These are phyloP conservation scores for Dolichotis patagonum DNA, from an alignment of 2,113 vertebrate genomes.

Conservation along the genomic window DNA sequence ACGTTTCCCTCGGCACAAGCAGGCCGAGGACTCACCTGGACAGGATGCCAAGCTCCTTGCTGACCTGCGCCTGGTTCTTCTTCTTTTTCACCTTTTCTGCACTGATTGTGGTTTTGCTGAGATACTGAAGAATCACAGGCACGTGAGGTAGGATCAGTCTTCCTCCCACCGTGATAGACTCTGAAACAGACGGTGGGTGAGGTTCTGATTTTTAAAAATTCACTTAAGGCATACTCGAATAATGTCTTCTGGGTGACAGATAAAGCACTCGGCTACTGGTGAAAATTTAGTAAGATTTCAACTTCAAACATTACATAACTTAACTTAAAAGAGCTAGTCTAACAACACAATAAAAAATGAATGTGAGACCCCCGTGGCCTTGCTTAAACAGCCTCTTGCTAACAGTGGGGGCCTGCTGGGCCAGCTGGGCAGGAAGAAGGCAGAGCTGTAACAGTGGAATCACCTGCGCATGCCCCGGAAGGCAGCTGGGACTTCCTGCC, in stretches of 20 bases:
- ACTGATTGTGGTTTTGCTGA: conserved; percentile 91
- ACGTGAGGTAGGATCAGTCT: conserved; percentile 93
- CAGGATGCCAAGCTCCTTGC: conserved; percentile 97
- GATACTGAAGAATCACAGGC: conserved; percentile 92
- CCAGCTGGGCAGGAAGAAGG: neutral
- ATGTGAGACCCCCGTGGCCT: neutral
- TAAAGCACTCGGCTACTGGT: neutral
- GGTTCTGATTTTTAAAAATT: neutral
- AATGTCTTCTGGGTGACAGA: neutral
- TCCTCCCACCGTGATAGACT: conserved; percentile 89
- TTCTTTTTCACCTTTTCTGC: conserved; percentile 93
- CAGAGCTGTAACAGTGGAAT: neutral
- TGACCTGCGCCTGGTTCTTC: conserved; percentile 92
- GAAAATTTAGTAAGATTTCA: neutral
- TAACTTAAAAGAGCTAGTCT: neutral
- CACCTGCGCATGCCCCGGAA: neutral
- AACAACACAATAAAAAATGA: neutral
- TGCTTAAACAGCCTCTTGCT: neutral
- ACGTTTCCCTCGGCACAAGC: neutral
- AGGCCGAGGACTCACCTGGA: conserved; percentile 91
- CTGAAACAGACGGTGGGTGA: conserved; percentile 83
- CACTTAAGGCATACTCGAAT: neutral
- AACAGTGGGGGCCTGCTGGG: neutral
- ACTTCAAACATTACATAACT: conserved; percentile 22
- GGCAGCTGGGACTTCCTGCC: neutral